Base-by-base conservation (phyloP, 2,113 vertebrate genomes). In the Cariama cristata region DNA sequence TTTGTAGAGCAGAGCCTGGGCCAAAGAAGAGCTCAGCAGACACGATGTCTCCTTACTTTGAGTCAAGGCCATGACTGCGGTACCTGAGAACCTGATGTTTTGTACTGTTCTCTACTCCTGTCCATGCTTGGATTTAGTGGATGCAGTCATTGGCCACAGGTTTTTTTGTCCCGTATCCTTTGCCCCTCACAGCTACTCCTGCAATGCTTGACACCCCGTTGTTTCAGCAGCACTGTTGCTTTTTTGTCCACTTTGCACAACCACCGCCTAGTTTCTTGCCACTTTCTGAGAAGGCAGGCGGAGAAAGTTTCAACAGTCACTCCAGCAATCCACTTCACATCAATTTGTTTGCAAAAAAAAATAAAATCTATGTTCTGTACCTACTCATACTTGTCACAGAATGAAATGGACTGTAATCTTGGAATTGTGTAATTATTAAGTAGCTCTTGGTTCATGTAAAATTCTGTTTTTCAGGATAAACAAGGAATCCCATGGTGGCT, bases 401-500 rank as follows among this genome's bases (percentile, higher is more conserved):
- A 84, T 50, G 40, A 63, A 92, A 45, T 26, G 69, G 64, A 62
- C 77, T 93, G 72, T 84, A 45, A 75, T 44, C 72, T 97, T 67
- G 60, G 71, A 42, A 64, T 89, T 86, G 66, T 63, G 72, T 91
- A 56, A 90, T 67, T 92, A 53, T 66, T 59, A 44, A 79, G 52
- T 33, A 49, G 89, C 92, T 76, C 32, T 89, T 28, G 13, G 45
- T 66, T 97, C 83, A 97, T 11, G 6, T 88, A 23, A 75, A 68
- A 16, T 5, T 97, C 89, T 79, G 19, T 97, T 94, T 97, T 97
- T 79, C 97, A 99, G 99, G 99, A 99, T 98, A 99, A 99, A 97
- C 99, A 99, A 97, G 99, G 99, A 92, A 98, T 99, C 91, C 99
- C 99, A 0, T 99, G 99, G 99, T 99, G 99, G 99, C 98, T 99